Evolutionary conservation across 2,113 vertebrate species (phyloP), one percentile per base, ranked within the genome.

Genomic region (Gallinago jamesoni): DNA sequence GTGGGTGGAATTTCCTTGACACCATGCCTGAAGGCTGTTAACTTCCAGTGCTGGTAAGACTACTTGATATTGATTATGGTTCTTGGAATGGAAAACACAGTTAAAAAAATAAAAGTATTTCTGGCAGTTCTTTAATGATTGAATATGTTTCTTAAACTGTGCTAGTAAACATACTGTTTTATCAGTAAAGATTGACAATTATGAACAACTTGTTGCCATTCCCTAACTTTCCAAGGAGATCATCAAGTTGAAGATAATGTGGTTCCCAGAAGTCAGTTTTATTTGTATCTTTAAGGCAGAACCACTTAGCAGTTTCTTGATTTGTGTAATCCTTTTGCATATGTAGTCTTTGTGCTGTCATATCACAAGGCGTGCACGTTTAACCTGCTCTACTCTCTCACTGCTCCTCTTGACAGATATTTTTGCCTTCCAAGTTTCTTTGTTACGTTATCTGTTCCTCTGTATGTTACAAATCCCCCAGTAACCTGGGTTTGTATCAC

Each of bases 301-400:
- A 69, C 24, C 8, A 2, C 41, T 81, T 75, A 85, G 14, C 50
- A 31, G 90, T 94, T 97, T 96, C 93, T 95, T 94, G 92, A 50
- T 95, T 74, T 90, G 83, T 92, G 88, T 94, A 95, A 92, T 86
- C n/a, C 55, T 92, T 87, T 80, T 86, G 90, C 78, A 70, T 73
- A 20, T 74, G 41, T 77, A 27, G 12, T 53, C 35, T 70, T 66
- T 27, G 25, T 87, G 43, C 77, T 94, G 77, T 91, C 48, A 30
- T 87, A 60, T 72, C 89, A 56, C 57, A 69, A 83, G 50, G 45
- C 20, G 24, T 10, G 3, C 37, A 48, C 0, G 15, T 94, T 88
- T 59, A 86, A 80, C 50, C 37, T 50, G 53, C 55, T 93, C 24
- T 79, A 0, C 22, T 79, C 72, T 64, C 33, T 84, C 41, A 30